Evolutionary conservation across 2,797 vertebrate genomes (phyloP), one percentile per base, ranked within the genome.

Genomic region (Sebastes itinus): DNA sequence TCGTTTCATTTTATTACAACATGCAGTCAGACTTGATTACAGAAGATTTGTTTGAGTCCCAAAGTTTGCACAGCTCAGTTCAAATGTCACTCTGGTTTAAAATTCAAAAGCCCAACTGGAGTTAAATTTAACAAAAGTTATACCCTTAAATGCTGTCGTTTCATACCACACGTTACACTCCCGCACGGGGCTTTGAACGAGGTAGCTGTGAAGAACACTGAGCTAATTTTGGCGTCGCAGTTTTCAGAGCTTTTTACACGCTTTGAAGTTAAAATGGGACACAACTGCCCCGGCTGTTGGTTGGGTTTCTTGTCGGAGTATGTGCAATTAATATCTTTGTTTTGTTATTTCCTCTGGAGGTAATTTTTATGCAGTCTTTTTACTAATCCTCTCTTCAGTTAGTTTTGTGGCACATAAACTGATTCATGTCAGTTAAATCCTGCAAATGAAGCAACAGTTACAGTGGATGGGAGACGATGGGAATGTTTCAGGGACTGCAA

Each of bases 321-420:
- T 94, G 97, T 98, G 97, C 97, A 98, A 97, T 99, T 92, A 90
- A 54, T 73, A 38, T 38, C 16, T 77, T 91, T 93, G 42, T 80
- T 80, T 93, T 38, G 93, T 94, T 94, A 25, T 94, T 94, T 85
- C 69, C 52, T 82, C 86, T 93, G 91, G 94, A 88, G 27, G 55
- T 94, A 90, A 92, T 77, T 78, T 90, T 61, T 71, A 82, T 71
- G 72, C 87, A 83, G 82, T 77, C 84, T 90, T 87, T 46, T 86
- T 61, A 75, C 66, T 87, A 77, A 77, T 74, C 62, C 62, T 88
- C 74, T 84, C 64, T 77, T 85, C 38, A 22, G 28, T 86, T 85
- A 63, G 71, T 91, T 91, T 90, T 87, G 85, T 88, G 95, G 95
- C 95, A 96, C 95, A 96, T 96, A 95, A 88, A 91, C 78, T 77